These are phyloP conservation scores for Rhinatrema bivittatum DNA, from an alignment of 2,797 vertebrate genomes.

Conservation along the genomic window DNA sequence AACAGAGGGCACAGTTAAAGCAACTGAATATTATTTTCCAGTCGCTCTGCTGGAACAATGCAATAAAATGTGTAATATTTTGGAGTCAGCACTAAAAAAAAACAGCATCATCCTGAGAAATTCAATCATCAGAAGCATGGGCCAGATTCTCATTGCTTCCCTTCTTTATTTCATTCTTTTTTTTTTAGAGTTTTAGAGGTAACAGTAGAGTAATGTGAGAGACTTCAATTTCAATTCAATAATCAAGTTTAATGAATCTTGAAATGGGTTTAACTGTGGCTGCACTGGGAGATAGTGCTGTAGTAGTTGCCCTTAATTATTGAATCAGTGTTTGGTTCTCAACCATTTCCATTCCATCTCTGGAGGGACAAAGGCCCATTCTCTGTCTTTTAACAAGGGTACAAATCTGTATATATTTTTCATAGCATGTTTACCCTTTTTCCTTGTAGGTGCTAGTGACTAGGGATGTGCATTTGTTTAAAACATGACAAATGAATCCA, in stretches of 20 bases:
- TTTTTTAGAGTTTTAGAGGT: background rate
- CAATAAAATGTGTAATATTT: slow-evolving; percentile 23
- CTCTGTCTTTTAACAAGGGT: too few species aligned
- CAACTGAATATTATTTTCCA: slow-evolving; percentile 22
- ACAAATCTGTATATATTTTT: too few species aligned
- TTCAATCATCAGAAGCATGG: background rate
- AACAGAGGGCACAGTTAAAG: slow-evolving; percentile 30
- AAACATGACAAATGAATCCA: too few species aligned
- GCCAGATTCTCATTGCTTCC: background rate
- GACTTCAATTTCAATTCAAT: background rate
- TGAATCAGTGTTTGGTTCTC: too few species aligned
- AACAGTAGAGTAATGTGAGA: background rate
- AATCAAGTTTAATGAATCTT: slow-evolving; percentile 3
- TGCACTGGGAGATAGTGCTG: background rate
- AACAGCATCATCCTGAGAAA: background rate
- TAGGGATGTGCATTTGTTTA: too few species aligned
- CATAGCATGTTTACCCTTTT: too few species aligned
- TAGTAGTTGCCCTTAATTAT: background rate
- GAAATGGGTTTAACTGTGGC: slow-evolving; percentile 1
- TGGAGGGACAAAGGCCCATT: too few species aligned
- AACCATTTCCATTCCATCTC: too few species aligned
- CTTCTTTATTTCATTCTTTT: background rate
- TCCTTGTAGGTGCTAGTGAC: too few species aligned
- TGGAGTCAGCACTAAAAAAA: slow-evolving; percentile 14
- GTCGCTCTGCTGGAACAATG: slow-evolving; percentile 5